These are phyloP conservation scores for Grammomys surdaster DNA, from an alignment of 2,113 vertebrate genomes.

Conservation along the genomic window DNA sequence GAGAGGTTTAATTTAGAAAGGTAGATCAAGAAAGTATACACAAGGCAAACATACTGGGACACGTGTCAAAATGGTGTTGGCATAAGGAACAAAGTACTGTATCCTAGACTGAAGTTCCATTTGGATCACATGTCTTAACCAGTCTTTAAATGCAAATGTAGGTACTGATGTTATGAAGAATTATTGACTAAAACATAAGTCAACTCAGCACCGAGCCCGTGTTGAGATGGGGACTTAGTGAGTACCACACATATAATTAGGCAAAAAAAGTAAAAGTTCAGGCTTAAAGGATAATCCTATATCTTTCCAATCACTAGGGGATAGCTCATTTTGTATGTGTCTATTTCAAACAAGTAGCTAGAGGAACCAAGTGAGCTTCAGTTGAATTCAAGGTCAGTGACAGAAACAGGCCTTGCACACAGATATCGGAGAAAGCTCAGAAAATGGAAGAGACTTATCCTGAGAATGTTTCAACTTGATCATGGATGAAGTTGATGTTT, in stretches of 20 bases:
- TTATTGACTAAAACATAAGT: not conserved
- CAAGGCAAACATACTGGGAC: not conserved
- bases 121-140: not conserved
- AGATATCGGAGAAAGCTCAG: not conserved
- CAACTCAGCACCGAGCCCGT: not conserved
- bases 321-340: not conserved
- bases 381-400: not conserved
- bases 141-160: not conserved
- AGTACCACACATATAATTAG: not conserved
- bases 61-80: not conserved
- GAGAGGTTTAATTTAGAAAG: not conserved
- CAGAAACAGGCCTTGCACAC: not conserved
- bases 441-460: not conserved
- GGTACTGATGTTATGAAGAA: not conserved
- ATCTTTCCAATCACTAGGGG: fast-evolving
- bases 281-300: not conserved
- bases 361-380: not conserved
- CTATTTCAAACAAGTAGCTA: not conserved
- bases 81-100: not conserved
- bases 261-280: not conserved
- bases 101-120: not conserved
- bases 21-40: not conserved
- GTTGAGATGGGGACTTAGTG: not conserved
- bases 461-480: not conserved
- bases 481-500: not conserved